Evolutionary conservation across 2,888 invertebrate genomes (phyloP).

Genomic region (Tanytarsus gracilentus): DNA sequence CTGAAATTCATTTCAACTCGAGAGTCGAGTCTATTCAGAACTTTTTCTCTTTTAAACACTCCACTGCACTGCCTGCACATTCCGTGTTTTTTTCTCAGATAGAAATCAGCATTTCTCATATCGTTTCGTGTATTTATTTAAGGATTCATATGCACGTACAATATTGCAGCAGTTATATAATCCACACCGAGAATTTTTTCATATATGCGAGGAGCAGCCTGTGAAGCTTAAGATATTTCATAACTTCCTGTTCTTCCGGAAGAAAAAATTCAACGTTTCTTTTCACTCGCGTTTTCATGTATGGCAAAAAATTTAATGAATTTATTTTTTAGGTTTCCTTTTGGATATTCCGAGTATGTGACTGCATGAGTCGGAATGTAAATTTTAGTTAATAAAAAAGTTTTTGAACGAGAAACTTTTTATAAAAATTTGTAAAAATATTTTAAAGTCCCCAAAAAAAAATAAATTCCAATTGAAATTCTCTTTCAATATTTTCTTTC

Average conservation of each 20-base stretch:
- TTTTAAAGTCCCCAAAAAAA: no score
- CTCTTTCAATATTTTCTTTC: no score
- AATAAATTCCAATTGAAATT: neutral
- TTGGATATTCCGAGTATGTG: no score
- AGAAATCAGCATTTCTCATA: conserved; percentile 11
- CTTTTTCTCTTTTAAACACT: neutral
- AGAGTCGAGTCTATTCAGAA: conserved; percentile 5
- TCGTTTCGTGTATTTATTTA: conserved; percentile 15
- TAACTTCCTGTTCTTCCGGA: neutral
- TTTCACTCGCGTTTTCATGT: neutral
- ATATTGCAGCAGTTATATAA: conserved; percentile 20
- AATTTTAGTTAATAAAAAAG: no score
- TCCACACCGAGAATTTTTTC: conserved; percentile 1
- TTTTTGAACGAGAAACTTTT: no score
- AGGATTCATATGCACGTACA: conserved; percentile 28
- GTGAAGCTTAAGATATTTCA: no score
- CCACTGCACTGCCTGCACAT: neutral
- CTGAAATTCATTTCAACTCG: neutral
- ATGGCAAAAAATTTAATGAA: no score
- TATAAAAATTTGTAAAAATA: no score
- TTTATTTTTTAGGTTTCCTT: no score
- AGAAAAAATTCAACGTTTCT: neutral
- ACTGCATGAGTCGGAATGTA: no score
- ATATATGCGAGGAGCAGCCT: no score
- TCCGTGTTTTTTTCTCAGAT: neutral